Base-by-base conservation (phyloP, 2,888 invertebrate species). In the Amiota mariae region DNA sequence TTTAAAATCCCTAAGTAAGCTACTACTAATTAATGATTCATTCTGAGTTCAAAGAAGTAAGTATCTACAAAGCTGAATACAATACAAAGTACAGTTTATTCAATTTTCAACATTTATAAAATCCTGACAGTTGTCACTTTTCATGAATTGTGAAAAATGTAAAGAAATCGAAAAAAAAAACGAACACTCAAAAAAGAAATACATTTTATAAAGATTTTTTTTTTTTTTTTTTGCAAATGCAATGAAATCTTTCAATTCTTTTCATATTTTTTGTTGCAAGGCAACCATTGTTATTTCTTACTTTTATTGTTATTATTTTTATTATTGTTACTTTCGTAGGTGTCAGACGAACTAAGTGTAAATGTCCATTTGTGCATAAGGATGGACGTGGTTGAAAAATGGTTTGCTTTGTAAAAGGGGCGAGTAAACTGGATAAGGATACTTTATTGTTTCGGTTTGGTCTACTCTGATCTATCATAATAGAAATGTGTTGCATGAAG, bases 401-500 rank as follows among this genome's bases (percentile, higher is more conserved):
- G 20, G 12, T 20, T 15, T 59, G 59, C 59, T 15, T 10, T 36
- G 36, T 47, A 15, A 57, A 47, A 57, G 46, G 57, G 10, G 24
- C 36, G 46, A 56, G 18, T 10, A 57, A n/a, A 57, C 8, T 46
- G 57, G 18, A 12, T 11, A 6, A 11, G 36, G 15, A 57, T 11
- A 46, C 11, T 46, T 46, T 36, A 24, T 15, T 67, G 49, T 36
- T 47, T 67, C 36, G 48, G 46, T 67, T 67, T 49, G 18, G 18
- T 20, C 48, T 67, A n/a, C 24, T 20, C 15, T n/a, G n/a, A 64
- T 64, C 64, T 20, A 64, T 64, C 70, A 71, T 63, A 71, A 61
- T 71, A 61, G 59, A 72, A 72, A 24, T 72, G 64, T 46, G 61
- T 47, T 71, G n/a, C 24, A 71, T 71, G 51, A 64, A 47, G 46